phyloP scores from a whole-genome alignment of 2,113 vertebrate species.

The Scatophagus argus region DNA sequence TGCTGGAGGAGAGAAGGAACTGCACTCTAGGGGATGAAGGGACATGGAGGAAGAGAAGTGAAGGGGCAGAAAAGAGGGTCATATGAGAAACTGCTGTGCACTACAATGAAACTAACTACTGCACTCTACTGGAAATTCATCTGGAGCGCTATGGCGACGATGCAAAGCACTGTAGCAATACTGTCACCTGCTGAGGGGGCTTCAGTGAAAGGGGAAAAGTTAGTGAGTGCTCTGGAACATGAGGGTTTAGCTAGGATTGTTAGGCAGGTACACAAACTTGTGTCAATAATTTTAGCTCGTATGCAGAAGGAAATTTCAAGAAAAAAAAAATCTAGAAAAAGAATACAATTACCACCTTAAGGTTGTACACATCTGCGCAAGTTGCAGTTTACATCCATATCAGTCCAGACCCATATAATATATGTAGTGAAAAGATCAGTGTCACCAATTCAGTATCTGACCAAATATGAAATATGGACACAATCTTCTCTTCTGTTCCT shows the following conservation, averaged over 20 bases:
- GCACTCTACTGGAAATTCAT: not conserved
- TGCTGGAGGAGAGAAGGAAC: constrained; percentile 96
- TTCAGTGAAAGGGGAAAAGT: not conserved
- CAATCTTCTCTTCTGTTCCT: no score
- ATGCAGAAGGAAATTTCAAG: not conserved
- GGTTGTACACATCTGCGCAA: no score
- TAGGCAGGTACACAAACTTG: not conserved
- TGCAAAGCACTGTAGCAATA: not conserved
- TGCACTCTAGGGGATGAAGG: constrained; percentile 90
- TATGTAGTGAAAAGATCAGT: no score
- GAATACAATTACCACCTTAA: no score
- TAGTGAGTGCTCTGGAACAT: not conserved
- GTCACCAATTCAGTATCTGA: no score
- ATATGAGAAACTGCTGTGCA: constrained; percentile 30
- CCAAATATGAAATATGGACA: no score
- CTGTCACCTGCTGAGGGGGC: not conserved
- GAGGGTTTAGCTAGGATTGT: not conserved
- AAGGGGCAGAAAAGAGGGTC: constrained; percentile 50
- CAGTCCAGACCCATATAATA: no score
- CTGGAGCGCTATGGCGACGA: not conserved
- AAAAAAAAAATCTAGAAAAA: not conserved
- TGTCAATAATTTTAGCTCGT: not conserved
- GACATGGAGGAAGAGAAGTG: constrained; percentile 55
- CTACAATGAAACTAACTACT: not conserved
- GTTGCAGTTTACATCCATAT: no score